Evolutionary conservation across 2,113 vertebrate genomes (phyloP).

Genomic region (Brevimyrus niger): DNA sequence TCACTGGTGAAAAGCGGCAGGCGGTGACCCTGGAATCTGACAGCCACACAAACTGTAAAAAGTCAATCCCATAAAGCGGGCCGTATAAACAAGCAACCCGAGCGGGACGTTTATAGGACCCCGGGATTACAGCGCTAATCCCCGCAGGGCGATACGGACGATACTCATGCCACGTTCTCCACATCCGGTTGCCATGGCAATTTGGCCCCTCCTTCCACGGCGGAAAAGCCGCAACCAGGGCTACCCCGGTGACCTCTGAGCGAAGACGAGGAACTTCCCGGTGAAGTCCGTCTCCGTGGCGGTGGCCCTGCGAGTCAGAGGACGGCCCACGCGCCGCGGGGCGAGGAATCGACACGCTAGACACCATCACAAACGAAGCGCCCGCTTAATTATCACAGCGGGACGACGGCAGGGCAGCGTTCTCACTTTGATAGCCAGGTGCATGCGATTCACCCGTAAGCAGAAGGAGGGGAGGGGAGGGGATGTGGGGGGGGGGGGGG

Average conservation of each 20-base stretch:
- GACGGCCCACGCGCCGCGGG: not conserved
- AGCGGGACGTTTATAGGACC: not conserved
- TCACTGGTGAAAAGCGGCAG: too few species aligned
- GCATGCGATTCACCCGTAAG: not conserved
- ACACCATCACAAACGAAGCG: not conserved
- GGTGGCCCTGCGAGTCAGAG: not conserved
- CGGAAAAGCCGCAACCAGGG: not conserved
- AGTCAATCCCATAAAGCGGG: not conserved
- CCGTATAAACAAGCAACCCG: not conserved
- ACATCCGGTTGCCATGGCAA: conserved; percentile 1
- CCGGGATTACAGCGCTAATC: not conserved
- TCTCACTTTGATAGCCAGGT: not conserved
- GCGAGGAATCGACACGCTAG: not conserved
- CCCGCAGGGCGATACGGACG: not conserved
- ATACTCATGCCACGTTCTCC: not conserved
- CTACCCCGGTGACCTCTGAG: not conserved
- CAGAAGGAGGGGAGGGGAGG: not conserved
- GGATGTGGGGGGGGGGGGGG: too few species aligned
- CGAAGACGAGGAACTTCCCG: not conserved
- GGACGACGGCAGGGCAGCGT: not conserved
- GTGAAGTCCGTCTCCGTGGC: not conserved
- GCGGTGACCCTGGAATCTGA: not conserved
- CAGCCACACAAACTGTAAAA: not conserved
- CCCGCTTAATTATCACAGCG: not conserved
- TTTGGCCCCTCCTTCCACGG: not conserved